phyloP scores from a whole-genome alignment of 2,888 invertebrate genomes.

The Plebejus anna region DNA sequence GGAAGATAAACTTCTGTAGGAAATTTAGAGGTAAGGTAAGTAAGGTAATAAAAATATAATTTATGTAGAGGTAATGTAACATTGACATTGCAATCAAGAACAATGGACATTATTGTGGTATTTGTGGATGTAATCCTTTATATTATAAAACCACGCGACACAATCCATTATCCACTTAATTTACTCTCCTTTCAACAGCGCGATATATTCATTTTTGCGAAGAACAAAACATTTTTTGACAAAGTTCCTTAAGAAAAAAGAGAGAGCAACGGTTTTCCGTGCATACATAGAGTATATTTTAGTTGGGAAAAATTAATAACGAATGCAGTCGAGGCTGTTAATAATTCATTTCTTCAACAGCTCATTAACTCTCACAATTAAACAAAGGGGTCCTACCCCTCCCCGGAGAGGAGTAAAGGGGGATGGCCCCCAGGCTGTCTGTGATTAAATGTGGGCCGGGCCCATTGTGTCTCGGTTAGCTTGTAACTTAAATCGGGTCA shows the following conservation, averaged over 20 bases:
- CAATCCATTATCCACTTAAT: not conserved
- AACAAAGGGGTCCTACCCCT: constrained; percentile 12
- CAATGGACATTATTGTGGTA: too few species aligned
- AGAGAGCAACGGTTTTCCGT: not conserved
- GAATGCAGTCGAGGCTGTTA: not conserved
- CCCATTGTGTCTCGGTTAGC: constrained; percentile 22
- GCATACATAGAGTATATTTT: not conserved
- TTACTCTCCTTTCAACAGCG: not conserved
- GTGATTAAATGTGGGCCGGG: constrained; percentile 20
- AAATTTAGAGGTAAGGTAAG: not conserved
- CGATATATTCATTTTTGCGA: too few species aligned
- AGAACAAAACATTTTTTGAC: not conserved
- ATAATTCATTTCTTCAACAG: constrained; percentile 16
- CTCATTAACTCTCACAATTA: constrained; percentile 25
- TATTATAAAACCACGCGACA: too few species aligned
- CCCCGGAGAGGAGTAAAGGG: not conserved
- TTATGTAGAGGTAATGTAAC: too few species aligned
- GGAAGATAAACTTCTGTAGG: not conserved
- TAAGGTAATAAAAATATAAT: too few species aligned
- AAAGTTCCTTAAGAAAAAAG: not conserved
- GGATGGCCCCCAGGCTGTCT: not conserved
- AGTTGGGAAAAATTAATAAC: not conserved
- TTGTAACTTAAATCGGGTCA: constrained; percentile 12
- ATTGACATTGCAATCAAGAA: too few species aligned
- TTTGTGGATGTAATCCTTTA: too few species aligned